phyloP scores from a whole-genome alignment of 2,113 vertebrate species.

The Epinephelus fuscoguttatus region DNA sequence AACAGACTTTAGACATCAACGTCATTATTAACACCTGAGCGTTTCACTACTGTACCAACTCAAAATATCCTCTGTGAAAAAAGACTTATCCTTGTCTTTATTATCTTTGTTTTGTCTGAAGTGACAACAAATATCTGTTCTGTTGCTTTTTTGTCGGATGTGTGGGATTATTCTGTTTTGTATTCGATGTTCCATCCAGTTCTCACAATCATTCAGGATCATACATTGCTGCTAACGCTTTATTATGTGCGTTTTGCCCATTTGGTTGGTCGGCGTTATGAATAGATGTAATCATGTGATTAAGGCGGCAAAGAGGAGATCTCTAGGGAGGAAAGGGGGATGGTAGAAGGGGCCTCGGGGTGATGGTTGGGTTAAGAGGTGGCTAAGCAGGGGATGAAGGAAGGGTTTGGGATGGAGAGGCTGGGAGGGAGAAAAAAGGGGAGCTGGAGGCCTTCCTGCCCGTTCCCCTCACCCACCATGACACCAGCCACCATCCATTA shows the following conservation, averaged over 20 bases:
- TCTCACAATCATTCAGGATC: neutral
- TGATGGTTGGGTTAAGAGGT: constrained; percentile 34
- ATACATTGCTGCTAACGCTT: neutral
- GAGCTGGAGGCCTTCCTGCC: constrained; percentile 2
- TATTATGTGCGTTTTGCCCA: neutral
- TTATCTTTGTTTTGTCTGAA: too few species aligned
- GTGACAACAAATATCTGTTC: neutral
- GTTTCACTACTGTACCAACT: too few species aligned
- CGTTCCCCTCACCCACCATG: too few species aligned
- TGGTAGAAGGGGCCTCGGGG: constrained; percentile 27
- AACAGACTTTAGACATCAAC: too few species aligned
- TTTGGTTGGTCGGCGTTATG: neutral
- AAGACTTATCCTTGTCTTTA: too few species aligned
- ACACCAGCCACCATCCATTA: too few species aligned
- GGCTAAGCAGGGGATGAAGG: constrained; percentile 31
- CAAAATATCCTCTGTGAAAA: too few species aligned
- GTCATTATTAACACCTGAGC: too few species aligned
- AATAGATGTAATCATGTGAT: constrained; percentile 27
- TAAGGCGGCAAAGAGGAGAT: neutral
- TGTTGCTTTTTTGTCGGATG: neutral
- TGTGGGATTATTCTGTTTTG: neutral
- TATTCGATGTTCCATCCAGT: neutral
- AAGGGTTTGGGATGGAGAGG: constrained; percentile 29
- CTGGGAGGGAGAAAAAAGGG: neutral
- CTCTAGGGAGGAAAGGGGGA: neutral